Evolutionary conservation across 2,797 vertebrate genomes (phyloP), one percentile per base, ranked within the genome.

Genomic region (Cuniculus paca): DNA sequence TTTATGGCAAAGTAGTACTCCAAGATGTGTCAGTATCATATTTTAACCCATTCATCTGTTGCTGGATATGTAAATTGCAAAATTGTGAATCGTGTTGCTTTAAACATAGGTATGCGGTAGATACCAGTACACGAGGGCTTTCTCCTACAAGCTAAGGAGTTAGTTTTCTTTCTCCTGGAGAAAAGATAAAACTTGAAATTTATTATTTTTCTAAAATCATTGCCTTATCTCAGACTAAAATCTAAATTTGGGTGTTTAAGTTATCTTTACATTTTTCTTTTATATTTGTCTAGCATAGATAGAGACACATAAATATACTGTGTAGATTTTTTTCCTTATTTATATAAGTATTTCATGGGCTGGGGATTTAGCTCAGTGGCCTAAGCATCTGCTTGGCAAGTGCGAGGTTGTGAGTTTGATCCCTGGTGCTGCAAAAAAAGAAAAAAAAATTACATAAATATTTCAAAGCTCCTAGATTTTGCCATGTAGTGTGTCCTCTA

Each of bases 141-240:
- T 78, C 45, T 91, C 58, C 34, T 80, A 58, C 61, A 34, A 94
- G 54, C 24, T 72, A 63, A 50, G n/a, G 42, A 5, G 5, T n/a
- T 82, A 91, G 42, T 52, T 61, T 72, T 65, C 90, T 65, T 96
- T 88, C 88, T 48, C 24, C n/a, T 95, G 54, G 61, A 96, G 36
- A 90, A 84, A 82, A 34, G 19, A 50, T 86, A 61, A 75, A 94
- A 88, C 52, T 90, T 85, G 60, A 74, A 94, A 94, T 79, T 68
- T 80, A 72, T 36, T 86, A 26, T 31, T 80, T 95, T 96, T 78
- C 28, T 61, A 84, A 84, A 93, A 79, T 90, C 9, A 42, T 42
- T 60, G 36, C 28, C 34, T 70, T 94, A 26, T 82, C 60, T 94
- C n/a, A 74, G 74, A 94, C 79, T 85, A 94, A 80, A 93, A 26